Conservation (phyloP, 2,113 vertebrate species). For the Tinamus guttatus region DNA sequence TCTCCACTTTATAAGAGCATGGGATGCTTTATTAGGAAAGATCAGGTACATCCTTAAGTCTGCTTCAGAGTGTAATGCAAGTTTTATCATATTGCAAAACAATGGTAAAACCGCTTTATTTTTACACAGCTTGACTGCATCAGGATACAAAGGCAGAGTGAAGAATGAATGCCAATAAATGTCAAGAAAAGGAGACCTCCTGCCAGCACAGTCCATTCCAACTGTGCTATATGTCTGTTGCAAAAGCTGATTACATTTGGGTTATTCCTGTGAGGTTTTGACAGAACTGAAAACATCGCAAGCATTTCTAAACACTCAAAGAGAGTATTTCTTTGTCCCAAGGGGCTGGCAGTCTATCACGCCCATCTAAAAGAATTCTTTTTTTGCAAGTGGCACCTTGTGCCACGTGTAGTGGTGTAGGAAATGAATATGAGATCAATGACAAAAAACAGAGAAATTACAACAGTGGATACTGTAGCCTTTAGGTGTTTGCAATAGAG, state of each 20-base stretch:
- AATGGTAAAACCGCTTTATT: too few relatives aligned
- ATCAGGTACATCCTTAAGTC: background rate
- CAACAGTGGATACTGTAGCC: background rate
- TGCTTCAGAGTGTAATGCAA: background rate
- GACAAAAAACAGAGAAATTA: background rate
- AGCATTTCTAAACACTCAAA: background rate
- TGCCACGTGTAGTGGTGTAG: background rate
- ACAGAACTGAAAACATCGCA: background rate
- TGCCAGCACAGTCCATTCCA: fast-evolving
- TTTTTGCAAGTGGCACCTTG: background rate
- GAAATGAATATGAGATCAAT: background rate
- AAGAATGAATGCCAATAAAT: background rate
- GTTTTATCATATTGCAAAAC: background rate
- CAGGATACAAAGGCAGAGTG: background rate
- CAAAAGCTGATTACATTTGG: background rate
- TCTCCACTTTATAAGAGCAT: background rate
- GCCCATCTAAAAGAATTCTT: background rate
- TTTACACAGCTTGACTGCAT: background rate
- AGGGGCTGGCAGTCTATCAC: background rate
- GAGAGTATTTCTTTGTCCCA: background rate
- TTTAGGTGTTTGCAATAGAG: background rate
- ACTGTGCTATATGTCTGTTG: background rate
- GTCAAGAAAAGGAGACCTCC: background rate
- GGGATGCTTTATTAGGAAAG: background rate
- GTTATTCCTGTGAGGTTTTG: background rate